These are phyloP conservation scores for Gavialis gangeticus DNA, from an alignment of 2,113 vertebrate species.

Conservation along the genomic window DNA sequence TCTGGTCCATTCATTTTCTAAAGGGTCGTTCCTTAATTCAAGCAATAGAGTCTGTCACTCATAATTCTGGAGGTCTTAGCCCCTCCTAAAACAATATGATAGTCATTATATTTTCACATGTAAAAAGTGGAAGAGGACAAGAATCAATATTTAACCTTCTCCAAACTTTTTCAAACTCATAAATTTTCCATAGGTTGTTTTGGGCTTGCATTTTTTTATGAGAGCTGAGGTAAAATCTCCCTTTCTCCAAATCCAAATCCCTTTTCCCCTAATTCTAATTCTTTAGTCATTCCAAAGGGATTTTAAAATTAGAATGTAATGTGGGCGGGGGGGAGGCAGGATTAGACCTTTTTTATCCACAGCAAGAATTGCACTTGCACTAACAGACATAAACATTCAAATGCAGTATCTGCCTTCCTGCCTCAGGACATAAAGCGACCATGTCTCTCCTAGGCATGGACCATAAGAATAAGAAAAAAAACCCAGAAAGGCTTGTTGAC, in stretches of 20 bases:
- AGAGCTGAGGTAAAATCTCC: background rate
- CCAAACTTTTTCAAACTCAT: background rate
- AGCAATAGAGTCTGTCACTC: background rate
- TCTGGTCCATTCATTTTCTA: background rate
- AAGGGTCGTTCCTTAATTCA: background rate
- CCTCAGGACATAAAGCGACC: fast-evolving
- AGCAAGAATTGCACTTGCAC: background rate
- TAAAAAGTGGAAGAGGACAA: background rate
- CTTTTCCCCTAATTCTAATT: background rate
- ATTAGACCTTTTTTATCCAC: background rate
- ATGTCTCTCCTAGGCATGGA: background rate
- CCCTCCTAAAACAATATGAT: background rate
- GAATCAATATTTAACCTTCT: fast-evolving
- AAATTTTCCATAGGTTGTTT: background rate
- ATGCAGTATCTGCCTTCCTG: background rate
- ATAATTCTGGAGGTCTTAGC: background rate
- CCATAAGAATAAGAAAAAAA: background rate
- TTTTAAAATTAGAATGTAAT: background rate
- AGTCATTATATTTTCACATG: background rate
- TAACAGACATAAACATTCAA: background rate
- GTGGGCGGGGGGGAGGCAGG: background rate
- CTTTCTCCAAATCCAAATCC: background rate
- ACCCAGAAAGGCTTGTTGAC: background rate
- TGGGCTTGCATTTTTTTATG: background rate
- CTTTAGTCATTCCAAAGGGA: background rate